Evolutionary conservation across 1,140 invertebrate species (phyloP), one percentile per base, ranked within the genome.

Genomic region (Saccostrea cuccullata): DNA sequence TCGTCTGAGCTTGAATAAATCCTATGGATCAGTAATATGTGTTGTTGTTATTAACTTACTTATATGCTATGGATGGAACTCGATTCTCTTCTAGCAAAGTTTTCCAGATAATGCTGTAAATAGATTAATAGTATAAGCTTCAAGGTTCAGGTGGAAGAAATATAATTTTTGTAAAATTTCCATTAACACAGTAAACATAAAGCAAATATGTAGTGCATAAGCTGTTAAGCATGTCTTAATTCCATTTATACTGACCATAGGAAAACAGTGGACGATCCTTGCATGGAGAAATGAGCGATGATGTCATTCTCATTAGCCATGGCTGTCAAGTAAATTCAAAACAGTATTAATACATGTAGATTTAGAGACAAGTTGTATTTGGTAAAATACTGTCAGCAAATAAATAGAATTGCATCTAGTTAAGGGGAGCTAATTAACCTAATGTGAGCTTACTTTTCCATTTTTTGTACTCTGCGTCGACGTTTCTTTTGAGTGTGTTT

Each of bases 221-320:
- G 64, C 6, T 6, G 5, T 47, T 47, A 47, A 47, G 47, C 1
- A 47, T 47, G 9, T 47, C 47, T 47, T 47, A 47, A 47, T 47
- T 47, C 47, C 5, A 5, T 47, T 47, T 47, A 47, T 47, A 90
- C 91, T 91, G 91, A 95, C 94, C 95, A 95, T 23, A 95, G 89
- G 93, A 99, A 99, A 12, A 99, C 94, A 1, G 98, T 97, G 47
- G 98, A 97, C 5, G 98, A 98, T 47, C 97, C 93, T 73, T 97
- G 97, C 4, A 98, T 97, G 2, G 98, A 98, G 94, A 99, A 99
- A 94, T 99, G 98, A 4, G 98, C 96, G 90, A 99, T 98, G 17
- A 99, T 98, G 93, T 99, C 98, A 93, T 98, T 98, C 94, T 99
- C 98, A 95, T 98, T 99, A 36, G 97, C 98, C 98, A 99, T 99